Evolutionary conservation across 2,113 vertebrate genomes (phyloP), one percentile per base, ranked within the genome.

Genomic region (Orthonyx spaldingii): DNA sequence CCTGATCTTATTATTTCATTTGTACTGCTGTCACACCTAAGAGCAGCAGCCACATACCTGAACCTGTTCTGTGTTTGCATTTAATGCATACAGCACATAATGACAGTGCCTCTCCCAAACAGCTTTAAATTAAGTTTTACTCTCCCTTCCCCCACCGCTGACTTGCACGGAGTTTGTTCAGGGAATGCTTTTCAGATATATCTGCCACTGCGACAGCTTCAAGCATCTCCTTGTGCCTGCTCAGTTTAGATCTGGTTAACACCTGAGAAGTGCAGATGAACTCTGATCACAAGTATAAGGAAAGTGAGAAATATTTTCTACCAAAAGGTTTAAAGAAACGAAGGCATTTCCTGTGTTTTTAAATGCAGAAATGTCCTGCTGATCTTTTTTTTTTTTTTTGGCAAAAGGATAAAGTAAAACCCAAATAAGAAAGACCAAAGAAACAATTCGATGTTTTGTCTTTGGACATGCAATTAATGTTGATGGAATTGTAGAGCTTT

Each of bases 1-100:
- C 89, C 64, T 68, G 89, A 91, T 91, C 76, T 89, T 94, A 90
- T 94, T 94, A 95, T 95, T 96, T 94, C 95, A 97, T 94, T 97
- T 96, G 94, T 95, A 87, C 89, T 84, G 61, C 81, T 92, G 91
- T 95, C 93, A 94, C 93, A 95, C 91, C 95, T 97, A 93, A 47
- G 37, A 94, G 70, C 81, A 78, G 47, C 87, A 91, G 95, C 87
- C 96, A 82, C 91, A 95, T 89, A 95, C 74, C 84, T 80, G 94
- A 93, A 91, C 94, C 91, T 95, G 94, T 93, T 96, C 93, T 53
- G 72, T 86, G 93, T 94, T 94, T 95, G 95, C 87, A 91, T 95
- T 97, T 94, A 87, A 95, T 92, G 91, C 81, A 87, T 47, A 79
- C 60, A 72, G 77, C 85, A 78, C 60, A 60, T 95, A 95, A 96